Evolutionary conservation across 2,113 vertebrate genomes (phyloP).

Genomic region (Jaculus jaculus): DNA sequence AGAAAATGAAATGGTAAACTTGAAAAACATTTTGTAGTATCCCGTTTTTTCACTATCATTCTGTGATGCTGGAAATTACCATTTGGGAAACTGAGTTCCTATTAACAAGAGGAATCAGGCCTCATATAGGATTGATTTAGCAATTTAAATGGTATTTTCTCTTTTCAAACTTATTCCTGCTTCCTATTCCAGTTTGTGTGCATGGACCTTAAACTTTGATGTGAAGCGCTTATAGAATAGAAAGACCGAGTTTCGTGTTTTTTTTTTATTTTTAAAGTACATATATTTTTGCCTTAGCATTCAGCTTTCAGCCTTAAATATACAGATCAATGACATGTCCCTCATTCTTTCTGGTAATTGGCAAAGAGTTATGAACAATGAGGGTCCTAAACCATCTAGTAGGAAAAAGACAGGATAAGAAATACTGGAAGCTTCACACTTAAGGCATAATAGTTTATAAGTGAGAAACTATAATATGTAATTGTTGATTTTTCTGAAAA

Average conservation of each 20-base stretch:
- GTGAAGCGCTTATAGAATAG: background rate
- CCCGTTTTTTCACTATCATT: background rate
- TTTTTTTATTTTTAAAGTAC: constrained; percentile 1
- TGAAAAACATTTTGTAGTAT: background rate
- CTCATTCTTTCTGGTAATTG: background rate
- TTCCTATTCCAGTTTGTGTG: background rate
- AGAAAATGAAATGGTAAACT: background rate
- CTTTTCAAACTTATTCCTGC: background rate
- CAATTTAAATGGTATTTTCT: background rate
- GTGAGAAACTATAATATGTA: background rate
- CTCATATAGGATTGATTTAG: background rate
- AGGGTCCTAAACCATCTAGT: background rate
- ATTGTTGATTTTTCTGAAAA: constrained; percentile 15
- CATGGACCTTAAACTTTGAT: background rate
- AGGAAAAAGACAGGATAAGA: background rate
- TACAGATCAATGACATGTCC: background rate
- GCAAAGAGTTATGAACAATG: background rate
- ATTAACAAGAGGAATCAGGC: background rate
- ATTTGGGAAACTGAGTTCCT: background rate
- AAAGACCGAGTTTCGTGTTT: background rate
- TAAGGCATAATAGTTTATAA: background rate
- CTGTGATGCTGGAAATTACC: background rate
- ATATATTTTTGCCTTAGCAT: background rate
- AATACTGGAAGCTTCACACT: background rate
- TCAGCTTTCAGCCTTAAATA: background rate